phyloP scores from a whole-genome alignment of 2,797 vertebrate species.

The Synaphobranchus kaupii region DNA sequence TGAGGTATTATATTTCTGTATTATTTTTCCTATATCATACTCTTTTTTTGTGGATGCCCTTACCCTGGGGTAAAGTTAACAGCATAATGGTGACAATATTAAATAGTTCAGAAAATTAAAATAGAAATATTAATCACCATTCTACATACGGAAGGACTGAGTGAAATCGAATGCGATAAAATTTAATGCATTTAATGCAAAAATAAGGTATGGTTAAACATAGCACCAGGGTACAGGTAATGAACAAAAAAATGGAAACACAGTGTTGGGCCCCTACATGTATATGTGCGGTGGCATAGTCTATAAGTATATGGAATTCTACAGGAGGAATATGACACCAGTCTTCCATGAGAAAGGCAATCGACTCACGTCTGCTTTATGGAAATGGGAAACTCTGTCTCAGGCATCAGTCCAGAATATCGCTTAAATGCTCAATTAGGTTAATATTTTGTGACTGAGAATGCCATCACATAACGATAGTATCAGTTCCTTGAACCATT shows the following conservation, averaged over 20 bases:
- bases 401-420: conserved; percentile 1
- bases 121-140: not conserved
- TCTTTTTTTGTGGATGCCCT: not conserved
- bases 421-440: conserved; percentile 2
- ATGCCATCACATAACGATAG: not conserved
- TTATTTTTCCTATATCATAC: not conserved
- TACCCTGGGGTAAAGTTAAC: too few relatives aligned
- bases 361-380: not conserved
- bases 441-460: conserved; percentile 3
- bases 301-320: not conserved
- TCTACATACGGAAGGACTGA: not conserved
- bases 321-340: not conserved
- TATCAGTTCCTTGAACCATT: not conserved
- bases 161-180: not conserved
- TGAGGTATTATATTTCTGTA: not conserved
- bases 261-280: not conserved
- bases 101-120: not conserved
- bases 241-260: conserved; percentile 8
- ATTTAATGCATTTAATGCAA: not conserved
- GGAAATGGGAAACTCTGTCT: not conserved
- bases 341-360: not conserved
- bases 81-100: not conserved
- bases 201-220: not conserved
- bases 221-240: not conserved
- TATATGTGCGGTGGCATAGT: not conserved